phyloP scores from a whole-genome alignment of 2,888 invertebrate species.

The Taenaris catops region DNA sequence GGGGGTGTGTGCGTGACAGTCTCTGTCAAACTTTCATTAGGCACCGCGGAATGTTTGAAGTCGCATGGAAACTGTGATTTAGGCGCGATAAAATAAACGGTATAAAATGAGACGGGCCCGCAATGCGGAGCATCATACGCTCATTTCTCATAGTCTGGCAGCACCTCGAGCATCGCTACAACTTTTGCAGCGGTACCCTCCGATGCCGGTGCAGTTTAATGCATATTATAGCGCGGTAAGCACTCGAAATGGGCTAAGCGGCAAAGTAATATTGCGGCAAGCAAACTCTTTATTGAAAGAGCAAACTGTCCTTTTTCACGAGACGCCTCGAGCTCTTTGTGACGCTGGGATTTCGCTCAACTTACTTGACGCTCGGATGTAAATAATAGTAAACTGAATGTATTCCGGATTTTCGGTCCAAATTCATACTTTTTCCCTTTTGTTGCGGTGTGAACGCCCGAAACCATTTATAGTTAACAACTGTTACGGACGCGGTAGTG shows the following conservation, averaged over 20 bases:
- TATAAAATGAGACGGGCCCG: constrained; percentile 55
- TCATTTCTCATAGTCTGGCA: constrained; percentile 74
- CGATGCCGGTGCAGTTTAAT: constrained; percentile 64
- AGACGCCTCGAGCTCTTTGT: constrained; percentile 58
- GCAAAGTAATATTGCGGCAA: constrained; percentile 59
- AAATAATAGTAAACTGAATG: constrained; percentile 63
- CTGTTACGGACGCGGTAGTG: constrained; percentile 33
- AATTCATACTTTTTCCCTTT: constrained; percentile 37
- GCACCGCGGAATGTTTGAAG: constrained; percentile 40
- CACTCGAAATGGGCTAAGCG: constrained; percentile 64
- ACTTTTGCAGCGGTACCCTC: constrained; percentile 50
- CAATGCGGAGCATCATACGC: constrained; percentile 71
- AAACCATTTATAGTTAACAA: constrained; percentile 38
- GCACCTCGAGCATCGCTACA: constrained; percentile 40
- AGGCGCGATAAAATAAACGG: constrained; percentile 71
- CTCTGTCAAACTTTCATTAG: constrained; percentile 72
- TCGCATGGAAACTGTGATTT: constrained; percentile 71
- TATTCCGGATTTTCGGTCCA: constrained; percentile 48
- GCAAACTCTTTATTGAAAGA: constrained; percentile 70
- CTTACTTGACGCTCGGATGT: constrained; percentile 62
- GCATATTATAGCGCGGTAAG: constrained; percentile 75
- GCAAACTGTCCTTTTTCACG: constrained; percentile 75
- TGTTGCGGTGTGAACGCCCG: constrained; percentile 45
- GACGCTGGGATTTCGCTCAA: constrained; percentile 57
- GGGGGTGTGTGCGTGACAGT: constrained; percentile 63